Conservation (phyloP, 53 echinoderm and acorn worm genomes). For the Paracentrotus lividus region DNA sequence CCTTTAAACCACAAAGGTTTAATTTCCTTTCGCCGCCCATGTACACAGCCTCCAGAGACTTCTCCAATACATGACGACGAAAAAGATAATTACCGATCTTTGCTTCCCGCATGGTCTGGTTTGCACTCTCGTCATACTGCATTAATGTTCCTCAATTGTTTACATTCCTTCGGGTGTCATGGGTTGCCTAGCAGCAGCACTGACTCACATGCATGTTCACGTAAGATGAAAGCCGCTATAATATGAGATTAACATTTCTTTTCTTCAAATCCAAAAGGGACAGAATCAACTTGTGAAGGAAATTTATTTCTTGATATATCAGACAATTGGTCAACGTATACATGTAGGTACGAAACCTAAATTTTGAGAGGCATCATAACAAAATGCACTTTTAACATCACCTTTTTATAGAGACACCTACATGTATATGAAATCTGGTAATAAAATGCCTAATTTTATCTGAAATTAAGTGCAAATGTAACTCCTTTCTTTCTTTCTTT, state of each 20-base stretch:
- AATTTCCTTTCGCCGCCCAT: constrained; percentile 3
- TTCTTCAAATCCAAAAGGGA: too few relatives aligned
- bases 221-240: background rate
- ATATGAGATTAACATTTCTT: too few relatives aligned
- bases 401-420: too few relatives aligned
- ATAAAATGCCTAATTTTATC: too few relatives aligned
- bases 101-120: background rate
- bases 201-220: background rate
- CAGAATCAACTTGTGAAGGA: background rate
- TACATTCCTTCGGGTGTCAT: constrained; percentile 14
- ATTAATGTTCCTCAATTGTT: constrained; percentile 28
- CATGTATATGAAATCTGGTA: too few relatives aligned
- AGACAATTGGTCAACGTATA: too few relatives aligned
- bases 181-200: constrained; percentile 12
- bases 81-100: background rate
- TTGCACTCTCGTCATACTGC: background rate
- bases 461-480: too few relatives aligned
- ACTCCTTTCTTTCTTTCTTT: too few relatives aligned
- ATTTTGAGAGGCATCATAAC: too few relatives aligned
- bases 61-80: background rate
- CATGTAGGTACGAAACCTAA: too few relatives aligned
- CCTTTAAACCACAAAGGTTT: background rate
- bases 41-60: constrained; percentile 2
- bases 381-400: too few relatives aligned
- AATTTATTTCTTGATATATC: too few relatives aligned